Evolutionary conservation across 2,797 vertebrate species (phyloP), one percentile per base, ranked within the genome.

Genomic region (Rhynchonycteris naso): DNA sequence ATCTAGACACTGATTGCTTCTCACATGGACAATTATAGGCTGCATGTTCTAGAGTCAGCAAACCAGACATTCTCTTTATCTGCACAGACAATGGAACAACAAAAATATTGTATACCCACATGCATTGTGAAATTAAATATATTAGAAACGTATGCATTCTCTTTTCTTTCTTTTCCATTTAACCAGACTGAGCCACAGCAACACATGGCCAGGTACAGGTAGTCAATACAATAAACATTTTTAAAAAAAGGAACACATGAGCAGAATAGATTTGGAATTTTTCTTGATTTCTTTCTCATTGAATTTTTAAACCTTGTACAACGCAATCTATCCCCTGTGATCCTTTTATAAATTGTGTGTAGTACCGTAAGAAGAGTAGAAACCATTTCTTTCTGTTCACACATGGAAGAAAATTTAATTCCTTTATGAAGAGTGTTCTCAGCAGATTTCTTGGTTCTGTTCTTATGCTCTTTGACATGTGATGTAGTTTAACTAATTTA

Each of bases 401-500:
- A 74, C 4, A 0, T 78, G 7, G 6, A 58, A 28, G 71, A 91
- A 81, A 82, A 87, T 81, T 15, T 59, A 96, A 86, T 91, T 97
- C 93, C 87, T 92, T 91, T 58, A 28, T 66, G 28, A 59, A 85
- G 33, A 97, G 26, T 33, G 75, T 97, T 90, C 94, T 97, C 81
- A 92, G 88, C 74, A 95, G 93, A 97, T 94, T 88, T 97, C 89
- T 91, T 68, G 75, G 61, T 92, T 83, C 91, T 92, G 84, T 90
- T 79, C 87, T 96, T 95, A 94, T 1, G 0, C 59, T 88, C 95
- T 78, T 87, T 96, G 76, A 69, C 63, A 76, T 0, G 0, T 90
- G 80, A 95, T 97, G 56, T 14, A 13, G 91, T 69, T 88, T 95
- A 96, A 56, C 68, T 97, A 91, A 95, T 94, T 97, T 97, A 89